These are phyloP conservation scores for Acanthaster planci DNA, from an alignment of 35 echinoderm and acorn worm genomes.

Conservation along the genomic window DNA sequence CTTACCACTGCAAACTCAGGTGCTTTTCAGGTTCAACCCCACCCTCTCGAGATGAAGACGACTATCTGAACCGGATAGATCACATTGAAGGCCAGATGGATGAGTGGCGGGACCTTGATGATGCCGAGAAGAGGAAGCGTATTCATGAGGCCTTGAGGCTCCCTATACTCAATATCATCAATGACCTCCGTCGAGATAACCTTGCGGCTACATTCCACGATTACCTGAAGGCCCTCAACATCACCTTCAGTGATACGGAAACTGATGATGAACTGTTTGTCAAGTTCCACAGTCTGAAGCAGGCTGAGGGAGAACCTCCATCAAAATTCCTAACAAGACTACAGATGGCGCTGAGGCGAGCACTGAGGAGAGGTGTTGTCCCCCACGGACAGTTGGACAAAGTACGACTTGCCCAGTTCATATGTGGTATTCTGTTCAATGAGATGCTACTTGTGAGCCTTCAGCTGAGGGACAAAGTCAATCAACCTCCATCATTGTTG, in stretches of 20 bases:
- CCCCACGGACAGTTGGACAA: neutral
- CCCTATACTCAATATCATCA: conserved; percentile 45
- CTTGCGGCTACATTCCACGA: conserved; percentile 47
- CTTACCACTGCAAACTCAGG: conserved; percentile 40
- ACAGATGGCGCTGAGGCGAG: conserved; percentile 32
- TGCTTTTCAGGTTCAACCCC: conserved; percentile 33
- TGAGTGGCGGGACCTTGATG: conserved; percentile 45
- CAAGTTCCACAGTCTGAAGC: conserved; percentile 37
- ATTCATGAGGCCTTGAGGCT: conserved; percentile 55
- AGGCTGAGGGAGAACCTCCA: conserved; percentile 41
- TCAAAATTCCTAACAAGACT: conserved; percentile 29
- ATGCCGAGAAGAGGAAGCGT: conserved; percentile 46
- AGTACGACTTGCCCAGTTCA: conserved; percentile 39
- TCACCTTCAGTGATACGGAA: conserved; percentile 47
- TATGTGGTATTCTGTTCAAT: conserved; percentile 56
- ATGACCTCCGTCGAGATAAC: conserved; percentile 51
- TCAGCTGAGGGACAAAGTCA: conserved; percentile 42
- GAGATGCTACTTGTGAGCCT: conserved; percentile 65
- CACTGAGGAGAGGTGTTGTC: conserved; percentile 31
- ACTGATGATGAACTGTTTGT: conserved; percentile 54
- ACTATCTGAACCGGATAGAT: conserved; percentile 27
- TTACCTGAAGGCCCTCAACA: conserved; percentile 47
- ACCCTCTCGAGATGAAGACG: conserved; percentile 31
- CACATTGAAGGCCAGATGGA: conserved; percentile 47
- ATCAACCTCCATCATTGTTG: conserved; percentile 48